A percentile compares a stretch with the other conserved stretches of the same genome.
These are phyloP conservation scores for Adoxophyes honmai DNA, from an alignment of 1,140 invertebrate species.

Conservation along the genomic window DNA sequence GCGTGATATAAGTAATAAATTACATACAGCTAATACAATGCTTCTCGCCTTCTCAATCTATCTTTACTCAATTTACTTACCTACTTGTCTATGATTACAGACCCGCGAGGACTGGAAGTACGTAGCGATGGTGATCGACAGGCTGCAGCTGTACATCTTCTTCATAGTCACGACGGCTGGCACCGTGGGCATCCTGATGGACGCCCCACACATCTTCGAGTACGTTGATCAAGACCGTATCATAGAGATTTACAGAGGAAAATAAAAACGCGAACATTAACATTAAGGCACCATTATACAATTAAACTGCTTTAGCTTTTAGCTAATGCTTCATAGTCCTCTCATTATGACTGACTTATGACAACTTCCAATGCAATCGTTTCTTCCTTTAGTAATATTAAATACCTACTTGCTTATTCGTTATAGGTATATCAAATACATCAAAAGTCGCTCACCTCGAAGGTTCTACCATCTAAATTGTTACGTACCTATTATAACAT, in stretches of 20 bases:
- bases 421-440: too few species aligned
- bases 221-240: constrained; percentile 98
- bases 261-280: constrained; percentile 78
- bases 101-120: constrained; percentile 99
- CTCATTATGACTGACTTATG: too few species aligned
- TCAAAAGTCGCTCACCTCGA: too few species aligned
- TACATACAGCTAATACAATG: too few species aligned
- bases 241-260: constrained; percentile 95
- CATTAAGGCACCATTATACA: neutral
- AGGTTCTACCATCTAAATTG: too few species aligned
- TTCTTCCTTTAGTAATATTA: neutral
- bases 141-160: constrained; percentile 97
- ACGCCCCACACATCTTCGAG: constrained; percentile 99
- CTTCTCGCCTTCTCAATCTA: too few species aligned
- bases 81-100: constrained; percentile 76
- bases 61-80: too few species aligned
- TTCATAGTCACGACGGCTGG: constrained; percentile 97
- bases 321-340: too few species aligned
- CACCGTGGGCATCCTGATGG: constrained; percentile 98
- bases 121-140: constrained; percentile 99
- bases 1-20: too few species aligned
- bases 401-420: neutral
- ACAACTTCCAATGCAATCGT: neutral
- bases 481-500: too few species aligned
- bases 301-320: too few species aligned